Evolutionary conservation across 2,113 vertebrate species (phyloP), one percentile per base, ranked within the genome.

Genomic region (Lagopus muta): DNA sequence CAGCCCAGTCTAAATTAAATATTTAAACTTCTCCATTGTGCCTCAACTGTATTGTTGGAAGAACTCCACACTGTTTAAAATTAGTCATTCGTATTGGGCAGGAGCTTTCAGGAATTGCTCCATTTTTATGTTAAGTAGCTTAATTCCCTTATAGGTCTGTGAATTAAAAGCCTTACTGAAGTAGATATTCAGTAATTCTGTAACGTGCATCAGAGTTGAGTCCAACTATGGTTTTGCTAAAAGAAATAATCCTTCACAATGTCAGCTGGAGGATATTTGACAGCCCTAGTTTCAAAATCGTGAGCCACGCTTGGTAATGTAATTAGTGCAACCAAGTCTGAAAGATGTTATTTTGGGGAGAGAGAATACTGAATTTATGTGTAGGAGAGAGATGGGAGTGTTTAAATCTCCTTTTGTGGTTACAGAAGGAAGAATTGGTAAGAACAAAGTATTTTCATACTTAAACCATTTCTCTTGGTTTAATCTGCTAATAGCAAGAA

Each of bases 1-100:
- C 38, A 88, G 74, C 50, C 88, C 79, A 48, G 30, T 86, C 54
- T 58, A 62, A 87, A 90, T 94, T 73, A 96, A 97, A 91, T 92
- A 93, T 96, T 96, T 96, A 92, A 93, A 88, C 21, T 72, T 92
- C n/a, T 86, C 48, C 64, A 15, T 86, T 90, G 50, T 94, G 30
- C 30, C 50, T 65, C 65, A 88, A 30, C 22, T n/a, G 74, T 55
- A 66, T 10, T 88, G 30, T 90, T 77, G 21, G 81, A 85, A 75
- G 4, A 76, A 45, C 38, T 77, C 30, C 43, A 65, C 9, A 8
- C 8, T 22, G 3, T 90, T 86, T 88, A 48, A 89, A 83, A 55
- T 86, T 86, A 52, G 66, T 79, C 19, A 61, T 88, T 90, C 24
- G 2, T 67, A 32, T 25, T 36, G 75, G 57, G 43, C 3, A 7